These are phyloP conservation scores for Cossypha polioptera DNA, from an alignment of 2,797 vertebrate genomes.

Conservation along the genomic window DNA sequence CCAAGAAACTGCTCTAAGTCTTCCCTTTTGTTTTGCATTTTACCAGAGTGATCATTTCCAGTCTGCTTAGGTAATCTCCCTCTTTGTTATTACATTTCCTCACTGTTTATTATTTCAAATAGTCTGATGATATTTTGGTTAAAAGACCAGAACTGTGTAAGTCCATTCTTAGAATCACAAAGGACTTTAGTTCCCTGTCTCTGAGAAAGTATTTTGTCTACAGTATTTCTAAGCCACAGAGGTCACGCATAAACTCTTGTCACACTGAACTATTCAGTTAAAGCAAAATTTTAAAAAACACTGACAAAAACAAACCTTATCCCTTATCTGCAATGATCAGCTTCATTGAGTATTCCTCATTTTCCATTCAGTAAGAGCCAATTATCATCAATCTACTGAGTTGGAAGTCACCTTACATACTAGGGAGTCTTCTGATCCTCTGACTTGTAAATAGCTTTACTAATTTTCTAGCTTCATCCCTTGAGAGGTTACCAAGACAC, in stretches of 20 bases:
- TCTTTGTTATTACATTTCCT: neutral
- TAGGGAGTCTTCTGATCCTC: neutral
- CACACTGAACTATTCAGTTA: neutral
- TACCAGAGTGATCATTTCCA: neutral
- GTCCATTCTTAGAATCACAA: neutral
- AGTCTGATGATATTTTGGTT: neutral
- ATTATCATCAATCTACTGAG: neutral
- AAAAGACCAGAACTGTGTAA: neutral
- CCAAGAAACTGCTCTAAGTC: neutral
- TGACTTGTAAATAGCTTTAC: neutral
- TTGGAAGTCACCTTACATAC: neutral
- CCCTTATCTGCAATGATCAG: neutral
- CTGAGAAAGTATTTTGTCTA: neutral
- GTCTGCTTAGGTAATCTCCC: neutral
- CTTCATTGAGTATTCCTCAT: neutral
- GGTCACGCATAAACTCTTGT: neutral
- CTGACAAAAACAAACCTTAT: neutral
- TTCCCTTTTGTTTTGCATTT: neutral
- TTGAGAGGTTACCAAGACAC: neutral
- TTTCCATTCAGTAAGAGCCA: conserved; percentile 19
- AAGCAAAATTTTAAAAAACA: neutral
- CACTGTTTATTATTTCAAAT: neutral
- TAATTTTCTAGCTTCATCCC: neutral
- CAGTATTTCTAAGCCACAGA: neutral
- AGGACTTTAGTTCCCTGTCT: neutral